Percentiles rank a stretch among this genome's conserved stretches.
phyloP scores from a whole-genome alignment of 2,113 vertebrate species.

The Myiozetetes cayanensis region DNA sequence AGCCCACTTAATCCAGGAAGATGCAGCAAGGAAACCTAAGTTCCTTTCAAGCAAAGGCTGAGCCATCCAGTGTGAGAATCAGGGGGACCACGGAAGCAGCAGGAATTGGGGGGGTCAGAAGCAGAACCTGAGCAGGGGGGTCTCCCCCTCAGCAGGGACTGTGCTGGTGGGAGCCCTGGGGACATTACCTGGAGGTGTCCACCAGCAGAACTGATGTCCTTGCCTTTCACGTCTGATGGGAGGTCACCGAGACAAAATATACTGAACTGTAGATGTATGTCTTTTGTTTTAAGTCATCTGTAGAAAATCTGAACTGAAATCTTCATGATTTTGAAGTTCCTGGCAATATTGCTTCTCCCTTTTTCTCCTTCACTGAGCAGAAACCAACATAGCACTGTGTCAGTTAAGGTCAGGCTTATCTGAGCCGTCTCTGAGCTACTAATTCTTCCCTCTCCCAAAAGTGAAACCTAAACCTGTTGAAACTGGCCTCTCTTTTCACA shows the following conservation, averaged over 20 bases:
- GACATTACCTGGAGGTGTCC: not conserved
- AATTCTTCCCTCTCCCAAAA: conserved; percentile 11
- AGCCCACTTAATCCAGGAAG: not conserved
- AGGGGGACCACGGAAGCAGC: accelerated
- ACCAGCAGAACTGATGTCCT: not conserved
- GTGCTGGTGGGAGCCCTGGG: not conserved
- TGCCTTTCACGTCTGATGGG: not conserved
- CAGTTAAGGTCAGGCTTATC: conserved; percentile 47
- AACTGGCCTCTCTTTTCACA: conserved; percentile 39
- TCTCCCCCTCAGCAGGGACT: not conserved
- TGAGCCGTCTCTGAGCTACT: not conserved
- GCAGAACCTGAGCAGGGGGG: not conserved
- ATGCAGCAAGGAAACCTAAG: not conserved
- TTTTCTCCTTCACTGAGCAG: conserved; percentile 28
- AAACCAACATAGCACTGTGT: not conserved
- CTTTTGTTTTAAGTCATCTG: not conserved
- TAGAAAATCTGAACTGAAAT: conserved; percentile 12
- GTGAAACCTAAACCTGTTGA: conserved; percentile 45
- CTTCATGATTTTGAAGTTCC: not conserved
- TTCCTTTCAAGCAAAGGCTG: not conserved
- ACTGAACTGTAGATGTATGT: not conserved
- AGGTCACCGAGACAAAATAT: not conserved
- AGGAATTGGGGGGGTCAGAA: not conserved
- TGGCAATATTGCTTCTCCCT: not conserved
- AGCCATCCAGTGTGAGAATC: not conserved